These are phyloP conservation scores for Chironomus tentans DNA, from an alignment of 2,888 invertebrate genomes.

Conservation along the genomic window DNA sequence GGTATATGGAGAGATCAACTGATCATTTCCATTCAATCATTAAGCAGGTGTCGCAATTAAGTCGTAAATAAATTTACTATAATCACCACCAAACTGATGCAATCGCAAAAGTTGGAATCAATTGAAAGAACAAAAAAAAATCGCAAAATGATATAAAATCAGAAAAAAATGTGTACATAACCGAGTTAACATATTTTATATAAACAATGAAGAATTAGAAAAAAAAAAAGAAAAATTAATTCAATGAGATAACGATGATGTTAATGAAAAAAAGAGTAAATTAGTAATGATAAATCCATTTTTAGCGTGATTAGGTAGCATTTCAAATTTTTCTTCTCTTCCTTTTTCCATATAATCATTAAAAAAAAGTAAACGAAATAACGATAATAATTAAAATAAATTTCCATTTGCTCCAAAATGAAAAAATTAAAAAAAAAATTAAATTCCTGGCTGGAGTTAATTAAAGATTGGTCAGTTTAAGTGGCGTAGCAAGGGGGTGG, in stretches of 20 bases:
- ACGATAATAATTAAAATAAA: too few relatives aligned
- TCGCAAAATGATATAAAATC: background rate
- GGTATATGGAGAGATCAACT: too few relatives aligned
- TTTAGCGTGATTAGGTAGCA: slow-evolving; percentile 8
- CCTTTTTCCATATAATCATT: background rate
- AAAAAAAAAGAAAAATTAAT: background rate
- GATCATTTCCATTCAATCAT: too few relatives aligned
- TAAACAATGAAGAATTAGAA: background rate
- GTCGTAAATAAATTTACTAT: background rate
- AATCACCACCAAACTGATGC: background rate
- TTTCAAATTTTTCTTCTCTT: background rate
- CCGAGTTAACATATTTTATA: slow-evolving; percentile 9
- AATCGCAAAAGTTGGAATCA: slow-evolving; percentile 1
- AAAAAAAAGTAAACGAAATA: too few relatives aligned
- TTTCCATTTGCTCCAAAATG: too few relatives aligned
- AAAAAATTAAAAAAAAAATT: too few relatives aligned
- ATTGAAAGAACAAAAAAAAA: background rate
- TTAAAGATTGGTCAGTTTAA: too few relatives aligned
- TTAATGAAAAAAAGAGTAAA: background rate
- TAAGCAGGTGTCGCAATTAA: too few relatives aligned
- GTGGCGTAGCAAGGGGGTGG: too few relatives aligned
- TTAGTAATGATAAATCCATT: background rate
- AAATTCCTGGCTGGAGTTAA: too few relatives aligned
- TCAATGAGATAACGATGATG: background rate
- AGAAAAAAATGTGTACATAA: background rate